These are phyloP conservation scores for Dendrolimus kikuchii DNA, from an alignment of 1,140 invertebrate species.

Conservation along the genomic window DNA sequence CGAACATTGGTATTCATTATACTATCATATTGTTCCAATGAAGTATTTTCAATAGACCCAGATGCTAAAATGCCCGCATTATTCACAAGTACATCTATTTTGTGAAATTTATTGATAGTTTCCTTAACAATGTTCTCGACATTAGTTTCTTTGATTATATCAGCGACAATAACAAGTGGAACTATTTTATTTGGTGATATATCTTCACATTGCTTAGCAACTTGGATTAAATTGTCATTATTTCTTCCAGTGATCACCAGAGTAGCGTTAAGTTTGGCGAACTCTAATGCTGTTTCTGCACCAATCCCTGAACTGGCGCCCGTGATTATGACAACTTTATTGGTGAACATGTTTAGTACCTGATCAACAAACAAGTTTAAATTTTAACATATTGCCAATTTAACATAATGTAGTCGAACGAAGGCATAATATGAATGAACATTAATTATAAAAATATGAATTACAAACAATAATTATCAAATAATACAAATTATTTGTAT, in stretches of 20 bases:
- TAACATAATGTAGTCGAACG: no score
- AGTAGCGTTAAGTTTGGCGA: conserved; percentile 81
- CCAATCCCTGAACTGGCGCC: conserved; percentile 93
- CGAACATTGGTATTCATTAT: conserved; percentile 84
- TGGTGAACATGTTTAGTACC: conserved; percentile 69
- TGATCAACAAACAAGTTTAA: conserved; percentile 11
- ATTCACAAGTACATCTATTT: conserved; percentile 83
- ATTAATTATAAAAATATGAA: background rate
- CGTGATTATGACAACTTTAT: conserved; percentile 80
- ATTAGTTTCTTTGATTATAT: conserved; percentile 79
- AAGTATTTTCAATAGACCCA: conserved; percentile 83
- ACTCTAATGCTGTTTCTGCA: conserved; percentile 82
- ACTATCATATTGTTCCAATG: conserved; percentile 81
- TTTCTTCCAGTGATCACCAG: conserved; percentile 77
- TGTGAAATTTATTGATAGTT: conserved; percentile 74
- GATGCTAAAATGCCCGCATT: conserved; percentile 80
- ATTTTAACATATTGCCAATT: no score
- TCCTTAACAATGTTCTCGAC: conserved; percentile 75
- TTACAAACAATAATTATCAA: no score
- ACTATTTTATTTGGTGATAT: conserved; percentile 50
- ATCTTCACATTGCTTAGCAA: conserved; percentile 75
- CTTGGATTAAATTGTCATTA: conserved; percentile 50
- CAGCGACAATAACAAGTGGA: conserved; percentile 74
- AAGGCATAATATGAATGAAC: background rate
- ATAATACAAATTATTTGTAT: no score